Evolutionary conservation across 2,797 vertebrate genomes (phyloP).

Genomic region (Gymnoscopelus microlampas): DNA sequence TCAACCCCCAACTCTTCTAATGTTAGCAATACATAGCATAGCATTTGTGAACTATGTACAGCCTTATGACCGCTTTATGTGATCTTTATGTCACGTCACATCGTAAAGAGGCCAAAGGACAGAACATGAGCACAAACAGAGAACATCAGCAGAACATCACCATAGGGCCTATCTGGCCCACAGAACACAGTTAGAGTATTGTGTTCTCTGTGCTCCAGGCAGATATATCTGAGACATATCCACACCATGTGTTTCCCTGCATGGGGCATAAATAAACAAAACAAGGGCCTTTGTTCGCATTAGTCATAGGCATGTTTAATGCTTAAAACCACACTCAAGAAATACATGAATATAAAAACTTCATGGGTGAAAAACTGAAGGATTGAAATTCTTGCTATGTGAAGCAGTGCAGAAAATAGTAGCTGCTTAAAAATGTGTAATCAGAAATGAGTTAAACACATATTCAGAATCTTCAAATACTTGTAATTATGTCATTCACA

Average conservation of each 20-base stretch:
- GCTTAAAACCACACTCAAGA: constrained; percentile 6
- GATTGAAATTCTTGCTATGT: no score
- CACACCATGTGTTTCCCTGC: constrained; percentile 28
- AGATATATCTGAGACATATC: not conserved
- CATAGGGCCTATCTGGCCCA: not conserved
- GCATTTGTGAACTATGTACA: not conserved
- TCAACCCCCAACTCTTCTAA: no score
- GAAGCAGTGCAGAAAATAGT: no score
- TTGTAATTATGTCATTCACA: no score
- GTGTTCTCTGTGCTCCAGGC: constrained; percentile 10
- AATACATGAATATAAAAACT: not conserved
- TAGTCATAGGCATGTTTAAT: constrained; percentile 33
- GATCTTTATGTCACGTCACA: no score
- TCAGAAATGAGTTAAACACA: no score
- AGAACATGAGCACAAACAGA: not conserved
- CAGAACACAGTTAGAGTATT: not conserved
- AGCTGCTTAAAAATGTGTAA: no score
- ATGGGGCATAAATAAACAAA: constrained; percentile 39
- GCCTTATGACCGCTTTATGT: no score
- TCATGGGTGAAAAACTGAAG: not conserved
- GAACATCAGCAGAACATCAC: not conserved
- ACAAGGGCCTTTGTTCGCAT: constrained; percentile 34
- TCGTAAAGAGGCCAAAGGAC: not conserved
- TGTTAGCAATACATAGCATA: not conserved
- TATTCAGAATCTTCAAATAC: no score